Percentiles rank a stretch among this genome's conserved stretches.
These are phyloP conservation scores for Diadromus collaris DNA, from an alignment of 2,888 invertebrate genomes.

Conservation along the genomic window DNA sequence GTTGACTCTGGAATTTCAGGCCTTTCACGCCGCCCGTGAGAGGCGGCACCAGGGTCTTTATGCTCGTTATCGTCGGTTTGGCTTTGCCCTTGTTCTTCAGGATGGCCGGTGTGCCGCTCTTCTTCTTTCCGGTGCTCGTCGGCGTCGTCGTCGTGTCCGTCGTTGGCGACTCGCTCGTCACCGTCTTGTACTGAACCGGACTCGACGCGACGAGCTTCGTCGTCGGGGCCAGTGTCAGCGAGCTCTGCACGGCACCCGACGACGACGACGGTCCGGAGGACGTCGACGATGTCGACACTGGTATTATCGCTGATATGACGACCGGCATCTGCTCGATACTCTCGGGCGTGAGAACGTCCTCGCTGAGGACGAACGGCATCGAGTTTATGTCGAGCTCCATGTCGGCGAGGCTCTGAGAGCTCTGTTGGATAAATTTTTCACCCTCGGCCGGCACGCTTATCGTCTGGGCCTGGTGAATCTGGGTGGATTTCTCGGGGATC, in stretches of 20 bases:
- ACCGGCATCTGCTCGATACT: constrained; percentile 87
- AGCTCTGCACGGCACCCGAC: constrained; percentile 47
- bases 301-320: constrained; percentile 80
- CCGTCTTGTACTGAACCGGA: constrained; percentile 62
- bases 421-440: constrained; percentile 75
- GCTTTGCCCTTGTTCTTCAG: constrained; percentile 76
- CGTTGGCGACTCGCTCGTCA: constrained; percentile 26
- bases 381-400: constrained; percentile 87
- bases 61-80: constrained; percentile 77
- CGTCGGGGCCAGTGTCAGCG: constrained; percentile 66
- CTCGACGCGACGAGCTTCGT: constrained; percentile 67
- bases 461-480: constrained; percentile 55
- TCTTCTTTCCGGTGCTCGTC: constrained; percentile 71
- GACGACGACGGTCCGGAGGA: constrained; percentile 16
- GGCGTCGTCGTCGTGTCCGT: constrained; percentile 50
- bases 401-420: constrained; percentile 73
- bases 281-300: constrained; percentile 60
- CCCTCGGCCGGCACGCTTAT: constrained; percentile 56
- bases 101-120: constrained; percentile 75
- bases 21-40: constrained; percentile 74
- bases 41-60: constrained; percentile 76
- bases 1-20: constrained; percentile 72
- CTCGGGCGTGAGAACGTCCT: constrained; percentile 86
- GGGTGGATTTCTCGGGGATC: constrained; percentile 32
- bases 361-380: constrained; percentile 89